Evolutionary conservation across 2,888 invertebrate genomes (phyloP).

Genomic region (Orchestes rusci): DNA sequence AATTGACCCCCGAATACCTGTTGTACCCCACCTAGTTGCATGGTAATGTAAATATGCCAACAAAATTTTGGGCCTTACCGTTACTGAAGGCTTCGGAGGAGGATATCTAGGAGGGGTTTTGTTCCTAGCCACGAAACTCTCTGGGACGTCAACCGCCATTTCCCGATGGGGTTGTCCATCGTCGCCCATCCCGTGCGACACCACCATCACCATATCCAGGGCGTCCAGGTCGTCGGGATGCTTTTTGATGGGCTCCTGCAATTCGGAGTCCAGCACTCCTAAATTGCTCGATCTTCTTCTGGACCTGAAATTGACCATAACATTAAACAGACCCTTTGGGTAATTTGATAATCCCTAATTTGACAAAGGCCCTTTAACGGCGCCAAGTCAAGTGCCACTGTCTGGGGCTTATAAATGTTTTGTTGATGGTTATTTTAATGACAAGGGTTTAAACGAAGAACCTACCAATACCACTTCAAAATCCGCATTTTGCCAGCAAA

Average conservation of each 20-base stretch:
- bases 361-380: no score
- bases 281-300: conserved; percentile 75
- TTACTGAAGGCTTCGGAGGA: conserved; percentile 55
- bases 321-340: not conserved
- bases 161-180: conserved; percentile 79
- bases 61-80: conserved; percentile 27
- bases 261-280: conserved; percentile 70
- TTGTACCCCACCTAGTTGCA: conserved; percentile 44
- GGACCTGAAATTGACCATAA: conserved; percentile 51
- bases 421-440: no score
- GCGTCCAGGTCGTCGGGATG: conserved; percentile 49
- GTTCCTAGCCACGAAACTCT: conserved; percentile 82
- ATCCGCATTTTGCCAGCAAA: conserved; percentile 35
- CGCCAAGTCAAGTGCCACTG: no score
- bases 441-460: no score
- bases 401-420: no score
- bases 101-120: conserved; percentile 90
- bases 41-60: not conserved
- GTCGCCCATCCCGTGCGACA: conserved; percentile 83
- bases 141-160: conserved; percentile 98
- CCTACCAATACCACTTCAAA: conserved; percentile 40
- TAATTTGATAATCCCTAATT: no score
- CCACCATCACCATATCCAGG: conserved; percentile 63
- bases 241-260: conserved; percentile 52
- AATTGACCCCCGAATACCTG: conserved; percentile 39